These are phyloP conservation scores for Sitophilus oryzae DNA, from an alignment of 1,140 invertebrate genomes.

Conservation along the genomic window DNA sequence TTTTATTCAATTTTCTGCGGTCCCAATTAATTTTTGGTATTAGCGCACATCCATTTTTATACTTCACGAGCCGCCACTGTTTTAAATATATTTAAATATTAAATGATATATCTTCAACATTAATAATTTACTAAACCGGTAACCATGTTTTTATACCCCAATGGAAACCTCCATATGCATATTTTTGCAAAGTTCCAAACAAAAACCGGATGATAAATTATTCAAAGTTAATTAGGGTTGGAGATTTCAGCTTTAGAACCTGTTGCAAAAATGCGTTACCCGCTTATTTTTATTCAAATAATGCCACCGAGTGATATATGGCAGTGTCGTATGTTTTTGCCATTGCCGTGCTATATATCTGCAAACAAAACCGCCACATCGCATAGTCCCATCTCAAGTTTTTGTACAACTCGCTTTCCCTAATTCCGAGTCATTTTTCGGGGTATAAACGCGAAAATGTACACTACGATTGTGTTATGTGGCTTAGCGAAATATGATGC, in stretches of 20 bases:
- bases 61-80: no score
- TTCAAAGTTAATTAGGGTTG: slow-evolving; percentile 17
- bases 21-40: no score
- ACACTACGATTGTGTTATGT: slow-evolving; percentile 11
- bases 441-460: slow-evolving; percentile 18
- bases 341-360: slow-evolving; percentile 3
- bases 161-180: slow-evolving; percentile 1
- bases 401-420: slow-evolving; percentile 2
- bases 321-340: slow-evolving; percentile 16
- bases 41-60: no score
- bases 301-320: slow-evolving; percentile 9
- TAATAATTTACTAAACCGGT: no score
- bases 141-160: no score
- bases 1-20: no score
- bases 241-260: slow-evolving; percentile 7
- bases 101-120: no score
- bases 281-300: slow-evolving; percentile 14
- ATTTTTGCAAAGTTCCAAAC: slow-evolving; percentile 3
- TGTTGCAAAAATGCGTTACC: slow-evolving; percentile 16
- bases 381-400: slow-evolving; percentile 8
- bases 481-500: slow-evolving; percentile 19
- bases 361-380: slow-evolving; percentile 7
- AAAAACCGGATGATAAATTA: slow-evolving; percentile 13
- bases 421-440: slow-evolving; percentile 16
- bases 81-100: no score